A percentile compares a stretch with the other conserved stretches of the same genome.
These are phyloP conservation scores for Siniperca undulata DNA, from an alignment of 2,797 vertebrate species.

Conservation along the genomic window DNA sequence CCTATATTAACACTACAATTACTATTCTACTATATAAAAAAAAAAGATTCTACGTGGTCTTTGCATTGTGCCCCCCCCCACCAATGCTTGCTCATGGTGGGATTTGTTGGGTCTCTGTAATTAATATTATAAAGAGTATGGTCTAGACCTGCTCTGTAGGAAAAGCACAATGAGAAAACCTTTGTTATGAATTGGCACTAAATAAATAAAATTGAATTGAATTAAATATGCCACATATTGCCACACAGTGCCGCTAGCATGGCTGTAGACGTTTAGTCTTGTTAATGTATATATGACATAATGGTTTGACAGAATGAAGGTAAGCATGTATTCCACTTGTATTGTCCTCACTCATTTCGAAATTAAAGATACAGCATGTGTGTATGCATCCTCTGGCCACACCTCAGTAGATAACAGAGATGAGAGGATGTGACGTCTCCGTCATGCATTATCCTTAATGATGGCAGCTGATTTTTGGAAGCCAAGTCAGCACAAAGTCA, in stretches of 20 bases:
- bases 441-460: constrained; percentile 16
- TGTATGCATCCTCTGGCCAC: neutral
- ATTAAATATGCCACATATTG: no score
- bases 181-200: no score
- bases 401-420: constrained; percentile 1
- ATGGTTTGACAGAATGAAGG: neutral
- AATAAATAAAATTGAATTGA: no score
- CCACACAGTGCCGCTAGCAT: neutral
- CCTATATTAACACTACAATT: no score
- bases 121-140: no score
- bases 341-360: neutral
- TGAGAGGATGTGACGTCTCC: neutral
- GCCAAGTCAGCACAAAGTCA: constrained; percentile 22
- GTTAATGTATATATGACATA: neutral
- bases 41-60: no score
- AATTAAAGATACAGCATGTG: neutral
- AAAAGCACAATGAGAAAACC: no score
- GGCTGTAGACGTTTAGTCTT: neutral
- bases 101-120: no score
- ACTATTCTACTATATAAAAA: no score
- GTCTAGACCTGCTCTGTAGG: no score
- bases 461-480: constrained; percentile 10
- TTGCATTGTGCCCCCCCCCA: no score
- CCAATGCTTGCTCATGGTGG: no score
- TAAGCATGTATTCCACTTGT: neutral